Percentiles rank a stretch among this genome's conserved stretches.
These are phyloP conservation scores for Cebus imitator DNA, from an alignment of 2,113 vertebrate genomes.

Conservation along the genomic window DNA sequence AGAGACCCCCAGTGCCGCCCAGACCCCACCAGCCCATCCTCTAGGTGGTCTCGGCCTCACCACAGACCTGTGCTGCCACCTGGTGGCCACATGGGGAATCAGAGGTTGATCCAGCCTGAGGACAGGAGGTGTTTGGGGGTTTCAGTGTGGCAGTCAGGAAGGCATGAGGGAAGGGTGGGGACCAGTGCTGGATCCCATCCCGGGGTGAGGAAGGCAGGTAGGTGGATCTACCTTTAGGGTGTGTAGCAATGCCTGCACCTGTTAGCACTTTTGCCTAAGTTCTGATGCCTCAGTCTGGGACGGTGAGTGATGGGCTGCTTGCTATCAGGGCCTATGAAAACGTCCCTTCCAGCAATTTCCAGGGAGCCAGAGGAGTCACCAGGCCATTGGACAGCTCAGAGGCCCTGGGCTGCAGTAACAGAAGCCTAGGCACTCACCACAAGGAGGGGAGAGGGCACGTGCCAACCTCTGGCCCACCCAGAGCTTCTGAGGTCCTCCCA, in stretches of 20 bases:
- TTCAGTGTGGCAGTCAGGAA: rapidly evolving
- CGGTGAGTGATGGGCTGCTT: rapidly evolving
- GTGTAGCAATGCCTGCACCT: rapidly evolving
- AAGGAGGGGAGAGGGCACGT: background rate
- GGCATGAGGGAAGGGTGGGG: background rate
- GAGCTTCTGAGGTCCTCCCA: background rate
- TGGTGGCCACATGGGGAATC: slow-evolving; percentile 40
- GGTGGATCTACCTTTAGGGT: no score
- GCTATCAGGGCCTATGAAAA: background rate
- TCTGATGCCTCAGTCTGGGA: background rate
- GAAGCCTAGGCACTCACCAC: no score
- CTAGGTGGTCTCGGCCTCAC: background rate
- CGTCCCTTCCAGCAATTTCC: background rate
- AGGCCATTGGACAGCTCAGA: background rate
- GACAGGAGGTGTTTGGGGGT: rapidly evolving
- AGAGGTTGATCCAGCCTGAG: background rate
- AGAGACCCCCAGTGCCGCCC: background rate
- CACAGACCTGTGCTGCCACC: slow-evolving; percentile 28
- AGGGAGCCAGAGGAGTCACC: no score
- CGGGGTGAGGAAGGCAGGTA: background rate
- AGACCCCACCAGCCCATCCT: background rate
- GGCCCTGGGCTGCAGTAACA: background rate
- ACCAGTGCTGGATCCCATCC: background rate
- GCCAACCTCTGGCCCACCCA: background rate
- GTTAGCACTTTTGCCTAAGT: background rate